phyloP scores from a whole-genome alignment of 2,113 vertebrate genomes.

The Thymallus thymallus region DNA sequence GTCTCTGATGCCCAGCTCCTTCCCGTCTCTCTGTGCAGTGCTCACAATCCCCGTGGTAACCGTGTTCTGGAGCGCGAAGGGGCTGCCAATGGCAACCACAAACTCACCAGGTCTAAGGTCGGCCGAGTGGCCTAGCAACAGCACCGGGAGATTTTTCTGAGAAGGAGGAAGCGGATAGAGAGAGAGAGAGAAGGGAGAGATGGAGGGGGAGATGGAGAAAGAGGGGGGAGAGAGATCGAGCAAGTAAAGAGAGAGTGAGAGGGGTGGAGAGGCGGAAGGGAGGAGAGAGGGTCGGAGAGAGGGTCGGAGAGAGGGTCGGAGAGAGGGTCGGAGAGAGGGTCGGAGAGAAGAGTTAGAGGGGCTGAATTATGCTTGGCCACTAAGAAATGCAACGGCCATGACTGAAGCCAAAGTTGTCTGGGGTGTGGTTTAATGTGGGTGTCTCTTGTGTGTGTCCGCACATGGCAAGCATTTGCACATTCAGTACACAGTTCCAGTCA shows the following conservation, averaged over 20 bases:
- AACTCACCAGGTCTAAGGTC: conserved; percentile 91
- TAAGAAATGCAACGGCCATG: no score
- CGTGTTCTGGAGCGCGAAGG: conserved; percentile 94
- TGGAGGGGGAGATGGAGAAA: no score
- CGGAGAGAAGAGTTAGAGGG: background rate
- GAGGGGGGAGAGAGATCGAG: background rate
- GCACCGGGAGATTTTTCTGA: conserved; percentile 80
- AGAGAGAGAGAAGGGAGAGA: background rate
- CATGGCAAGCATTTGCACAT: no score
- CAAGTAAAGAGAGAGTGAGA: background rate
- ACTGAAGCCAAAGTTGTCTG: no score
- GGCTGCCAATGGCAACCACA: conserved; percentile 93
- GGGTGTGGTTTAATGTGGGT: no score
- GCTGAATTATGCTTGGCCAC: no score
- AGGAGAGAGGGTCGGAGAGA: conserved; percentile 12
- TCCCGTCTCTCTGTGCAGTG: conserved; percentile 90
- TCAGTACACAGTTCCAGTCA: no score
- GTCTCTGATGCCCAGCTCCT: conserved; percentile 86
- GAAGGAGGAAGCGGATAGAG: background rate
- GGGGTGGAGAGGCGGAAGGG: background rate
- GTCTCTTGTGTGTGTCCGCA: no score
- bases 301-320: background rate
- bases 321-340: conserved; percentile 32
- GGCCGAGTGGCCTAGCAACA: conserved; percentile 84
- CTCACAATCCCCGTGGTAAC: conserved; percentile 97